These are phyloP conservation scores for Erannis defoliaria DNA, from an alignment of 2,888 invertebrate genomes.

Conservation along the genomic window DNA sequence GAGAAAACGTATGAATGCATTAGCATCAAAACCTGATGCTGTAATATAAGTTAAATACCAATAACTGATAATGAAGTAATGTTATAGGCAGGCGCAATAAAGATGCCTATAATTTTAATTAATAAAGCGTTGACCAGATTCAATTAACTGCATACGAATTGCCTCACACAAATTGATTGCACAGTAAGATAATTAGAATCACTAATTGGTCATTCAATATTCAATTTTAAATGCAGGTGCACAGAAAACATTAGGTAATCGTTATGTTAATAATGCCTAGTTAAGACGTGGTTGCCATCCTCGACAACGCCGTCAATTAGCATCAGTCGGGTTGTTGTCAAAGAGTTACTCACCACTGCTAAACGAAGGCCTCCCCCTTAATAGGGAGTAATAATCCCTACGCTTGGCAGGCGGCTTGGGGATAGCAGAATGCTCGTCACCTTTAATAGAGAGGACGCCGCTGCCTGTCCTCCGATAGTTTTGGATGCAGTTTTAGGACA, in stretches of 20 bases:
- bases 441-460: no score
- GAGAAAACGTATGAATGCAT: no score
- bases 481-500: no score
- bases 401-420: no score
- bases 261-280: background rate
- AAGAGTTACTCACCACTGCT: no score
- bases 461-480: no score
- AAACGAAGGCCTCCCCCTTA: no score
- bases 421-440: no score
- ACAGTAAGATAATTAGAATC: background rate
- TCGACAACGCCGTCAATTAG: background rate
- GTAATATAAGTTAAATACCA: no score
- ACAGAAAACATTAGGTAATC: background rate
- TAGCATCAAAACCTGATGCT: no score
- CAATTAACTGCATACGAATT: background rate
- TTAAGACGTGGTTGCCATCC: no score
- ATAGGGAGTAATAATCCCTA: no score
- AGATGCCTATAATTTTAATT: constrained; percentile 1
- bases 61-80: constrained; percentile 1
- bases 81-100: background rate
- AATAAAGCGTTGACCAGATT: background rate
- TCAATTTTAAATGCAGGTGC: background rate
- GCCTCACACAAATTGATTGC: constrained; percentile 5
- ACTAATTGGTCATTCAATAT: background rate
- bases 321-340: background rate